Percentiles rank a stretch among this genome's conserved stretches.
phyloP scores from a whole-genome alignment of 2,113 vertebrate genomes.

The Trogon melanurus region DNA sequence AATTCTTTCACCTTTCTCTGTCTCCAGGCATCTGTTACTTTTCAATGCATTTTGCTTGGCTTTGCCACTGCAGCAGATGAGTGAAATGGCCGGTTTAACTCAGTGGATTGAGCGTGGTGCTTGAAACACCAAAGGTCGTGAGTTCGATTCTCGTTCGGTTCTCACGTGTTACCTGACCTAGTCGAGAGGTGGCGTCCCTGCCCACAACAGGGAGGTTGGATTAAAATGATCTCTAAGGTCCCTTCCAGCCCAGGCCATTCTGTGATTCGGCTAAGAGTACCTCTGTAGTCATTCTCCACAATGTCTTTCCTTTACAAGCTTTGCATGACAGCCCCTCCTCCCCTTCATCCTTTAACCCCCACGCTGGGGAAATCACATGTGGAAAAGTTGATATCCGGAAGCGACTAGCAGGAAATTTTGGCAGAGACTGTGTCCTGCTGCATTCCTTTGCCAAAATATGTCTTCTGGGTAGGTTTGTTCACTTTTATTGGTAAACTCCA shows the following conservation, averaged over 20 bases:
- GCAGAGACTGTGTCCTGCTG: not conserved
- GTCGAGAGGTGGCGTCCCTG: too few species aligned
- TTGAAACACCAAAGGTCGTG: too few species aligned
- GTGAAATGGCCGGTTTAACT: not conserved
- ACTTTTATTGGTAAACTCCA: not conserved
- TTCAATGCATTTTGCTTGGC: not conserved
- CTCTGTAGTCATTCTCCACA: not conserved
- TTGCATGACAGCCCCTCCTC: not conserved
- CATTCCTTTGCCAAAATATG: not conserved
- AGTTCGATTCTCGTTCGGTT: too few species aligned
- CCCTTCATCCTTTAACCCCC: not conserved
- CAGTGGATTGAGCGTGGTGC: too few species aligned
- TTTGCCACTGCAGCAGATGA: not conserved
- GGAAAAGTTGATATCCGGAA: not conserved
- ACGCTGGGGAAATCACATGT: accelerated
- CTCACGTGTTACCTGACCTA: too few species aligned
- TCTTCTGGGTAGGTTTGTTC: not conserved
- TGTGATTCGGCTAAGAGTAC: not conserved
- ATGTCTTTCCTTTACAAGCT: not conserved
- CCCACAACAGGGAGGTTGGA: too few species aligned
- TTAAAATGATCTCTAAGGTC: too few species aligned
- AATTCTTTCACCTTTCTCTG: not conserved
- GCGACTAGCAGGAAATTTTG: not conserved
- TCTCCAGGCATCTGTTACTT: not conserved
- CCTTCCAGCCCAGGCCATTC: too few species aligned